phyloP scores from a whole-genome alignment of 2,797 vertebrate species.

The Schizothorax lantsangensis region DNA sequence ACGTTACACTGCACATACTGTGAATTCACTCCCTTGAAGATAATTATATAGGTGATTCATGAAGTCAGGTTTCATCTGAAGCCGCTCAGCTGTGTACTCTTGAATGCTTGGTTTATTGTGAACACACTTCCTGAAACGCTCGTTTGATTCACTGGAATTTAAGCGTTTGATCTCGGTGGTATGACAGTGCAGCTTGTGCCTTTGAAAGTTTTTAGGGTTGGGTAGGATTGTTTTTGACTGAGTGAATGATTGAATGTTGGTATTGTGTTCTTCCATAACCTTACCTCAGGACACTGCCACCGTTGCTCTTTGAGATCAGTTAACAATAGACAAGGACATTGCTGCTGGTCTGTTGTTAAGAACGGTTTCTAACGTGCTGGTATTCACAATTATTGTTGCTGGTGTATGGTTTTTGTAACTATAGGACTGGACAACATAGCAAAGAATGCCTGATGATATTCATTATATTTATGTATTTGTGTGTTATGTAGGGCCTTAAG shows the following conservation, averaged over 20 bases:
- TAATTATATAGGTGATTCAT: constrained; percentile 24
- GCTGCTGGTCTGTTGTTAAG: constrained; percentile 18
- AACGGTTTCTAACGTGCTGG: not conserved
- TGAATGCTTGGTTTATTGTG: constrained; percentile 10
- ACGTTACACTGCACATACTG: not conserved
- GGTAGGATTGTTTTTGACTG: constrained; percentile 6
- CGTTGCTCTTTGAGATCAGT: not conserved
- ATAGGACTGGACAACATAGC: not conserved
- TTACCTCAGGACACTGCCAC: constrained; percentile 22
- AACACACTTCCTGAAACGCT: constrained; percentile 9
- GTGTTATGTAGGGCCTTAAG: not conserved
- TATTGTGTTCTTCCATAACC: constrained; percentile 21
- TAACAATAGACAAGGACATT: constrained; percentile 1
- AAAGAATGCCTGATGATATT: not conserved
- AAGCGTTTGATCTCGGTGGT: constrained; percentile 25
- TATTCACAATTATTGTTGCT: not conserved
- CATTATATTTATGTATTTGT: not conserved
- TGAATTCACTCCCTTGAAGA: constrained; percentile 11
- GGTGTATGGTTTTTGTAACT: not conserved
- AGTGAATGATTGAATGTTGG: constrained; percentile 32
- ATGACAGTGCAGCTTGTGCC: constrained; percentile 20
- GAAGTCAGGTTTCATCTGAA: not conserved
- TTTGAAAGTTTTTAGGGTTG: constrained; percentile 12
- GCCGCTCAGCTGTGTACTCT: not conserved
- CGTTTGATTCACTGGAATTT: not conserved